Evolutionary conservation across 1,140 invertebrate genomes (phyloP).

Genomic region (Leptinotarsa undecemlineata): DNA sequence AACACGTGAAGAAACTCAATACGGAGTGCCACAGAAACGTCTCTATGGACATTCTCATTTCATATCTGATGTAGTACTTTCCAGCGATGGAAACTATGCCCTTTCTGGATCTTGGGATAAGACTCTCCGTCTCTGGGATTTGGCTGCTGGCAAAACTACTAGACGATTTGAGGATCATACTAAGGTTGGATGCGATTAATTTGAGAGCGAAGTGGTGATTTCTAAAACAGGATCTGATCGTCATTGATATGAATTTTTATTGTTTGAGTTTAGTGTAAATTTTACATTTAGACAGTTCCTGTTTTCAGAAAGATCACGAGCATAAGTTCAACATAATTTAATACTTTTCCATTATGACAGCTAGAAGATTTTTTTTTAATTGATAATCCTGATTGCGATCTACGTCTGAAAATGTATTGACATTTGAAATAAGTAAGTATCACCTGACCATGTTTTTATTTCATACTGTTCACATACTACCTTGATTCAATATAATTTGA

Average conservation of each 20-base stretch:
- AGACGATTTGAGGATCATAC: conserved; percentile 98
- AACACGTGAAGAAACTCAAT: conserved; percentile 89
- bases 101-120: conserved; percentile 99
- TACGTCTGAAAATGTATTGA: no score
- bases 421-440: no score
- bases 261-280: no score
- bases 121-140: conserved; percentile 97
- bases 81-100: conserved; percentile 99
- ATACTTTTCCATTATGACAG: conserved; percentile 47
- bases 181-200: conserved; percentile 77
- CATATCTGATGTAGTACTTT: conserved; percentile 98
- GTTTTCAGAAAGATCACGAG: neutral
- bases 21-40: conserved; percentile 94
- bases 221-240: conserved; percentile 18
- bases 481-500: no score
- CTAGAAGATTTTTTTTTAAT: conserved; percentile 53
- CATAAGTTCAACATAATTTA: conserved; percentile 12
- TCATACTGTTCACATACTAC: no score
- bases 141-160: conserved; percentile 88
- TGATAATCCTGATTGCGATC: no score
- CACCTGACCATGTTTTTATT: no score
- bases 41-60: conserved; percentile 98
- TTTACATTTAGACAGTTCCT: neutral
- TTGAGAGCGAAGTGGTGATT: conserved; percentile 31
- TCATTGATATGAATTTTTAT: no score